A percentile compares a stretch with the other conserved stretches of the same genome.
These are phyloP conservation scores for Diadema setosum DNA, from an alignment of 35 echinoderm and acorn worm genomes.

Conservation along the genomic window DNA sequence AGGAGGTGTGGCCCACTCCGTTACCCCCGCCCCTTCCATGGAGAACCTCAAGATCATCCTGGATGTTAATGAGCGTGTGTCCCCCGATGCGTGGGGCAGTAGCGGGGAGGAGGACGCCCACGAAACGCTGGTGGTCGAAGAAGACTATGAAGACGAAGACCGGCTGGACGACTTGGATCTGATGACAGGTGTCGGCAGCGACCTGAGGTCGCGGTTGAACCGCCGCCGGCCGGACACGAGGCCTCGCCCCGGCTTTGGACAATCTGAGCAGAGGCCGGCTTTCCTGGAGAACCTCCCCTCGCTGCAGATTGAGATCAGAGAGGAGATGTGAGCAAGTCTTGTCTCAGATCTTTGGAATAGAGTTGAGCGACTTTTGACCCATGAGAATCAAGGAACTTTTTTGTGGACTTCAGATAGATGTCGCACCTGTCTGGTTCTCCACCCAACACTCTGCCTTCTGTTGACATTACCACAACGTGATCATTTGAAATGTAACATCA, in stretches of 20 bases:
- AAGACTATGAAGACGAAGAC: background rate
- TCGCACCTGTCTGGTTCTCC: too few relatives aligned
- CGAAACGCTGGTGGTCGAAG: background rate
- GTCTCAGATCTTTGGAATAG: too few relatives aligned
- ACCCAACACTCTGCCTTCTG: too few relatives aligned
- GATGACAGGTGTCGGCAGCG: background rate
- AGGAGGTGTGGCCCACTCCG: slow-evolving; percentile 3
- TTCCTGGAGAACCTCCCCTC: slow-evolving; percentile 54
- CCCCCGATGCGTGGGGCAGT: background rate
- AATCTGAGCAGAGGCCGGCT: background rate
- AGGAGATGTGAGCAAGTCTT: slow-evolving; percentile 28
- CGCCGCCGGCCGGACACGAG: background rate
- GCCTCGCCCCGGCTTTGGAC: background rate
- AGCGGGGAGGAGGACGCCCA: slow-evolving; percentile 30
- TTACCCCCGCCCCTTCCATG: slow-evolving; percentile 29
- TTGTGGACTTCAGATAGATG: too few relatives aligned
- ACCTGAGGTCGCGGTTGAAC: slow-evolving; percentile 49
- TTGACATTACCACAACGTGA: too few relatives aligned
- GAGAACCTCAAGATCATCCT: slow-evolving; percentile 63
- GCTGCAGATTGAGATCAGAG: slow-evolving; percentile 56
- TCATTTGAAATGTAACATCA: too few relatives aligned
- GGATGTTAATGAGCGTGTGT: slow-evolving; percentile 38
- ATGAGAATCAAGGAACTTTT: too few relatives aligned
- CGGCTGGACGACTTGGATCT: background rate
- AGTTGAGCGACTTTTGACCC: too few relatives aligned